A percentile compares a stretch with the other conserved stretches of the same genome.
Evolutionary conservation across 2,113 vertebrate genomes (phyloP).

Genomic region (Todiramphus saurophagus): DNA sequence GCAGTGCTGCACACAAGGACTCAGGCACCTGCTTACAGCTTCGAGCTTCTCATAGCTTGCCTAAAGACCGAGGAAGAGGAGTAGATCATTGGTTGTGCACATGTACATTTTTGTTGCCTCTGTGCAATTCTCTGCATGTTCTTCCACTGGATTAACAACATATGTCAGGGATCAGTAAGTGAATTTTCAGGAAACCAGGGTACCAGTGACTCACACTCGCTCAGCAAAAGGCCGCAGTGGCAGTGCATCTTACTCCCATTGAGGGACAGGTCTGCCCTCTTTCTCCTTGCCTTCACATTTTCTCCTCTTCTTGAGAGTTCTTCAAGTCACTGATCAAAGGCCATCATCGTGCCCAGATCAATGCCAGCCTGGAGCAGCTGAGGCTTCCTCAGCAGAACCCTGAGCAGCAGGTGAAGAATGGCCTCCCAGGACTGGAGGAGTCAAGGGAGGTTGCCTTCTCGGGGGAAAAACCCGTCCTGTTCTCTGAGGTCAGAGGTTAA

Average conservation of each 20-base stretch:
- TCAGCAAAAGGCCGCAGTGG: not conserved
- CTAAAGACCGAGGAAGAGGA: not conserved
- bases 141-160: not conserved
- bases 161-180: not conserved
- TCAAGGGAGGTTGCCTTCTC: not conserved
- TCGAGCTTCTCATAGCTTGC: not conserved
- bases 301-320: not conserved
- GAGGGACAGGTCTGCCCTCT: not conserved
- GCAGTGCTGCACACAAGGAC: not conserved
- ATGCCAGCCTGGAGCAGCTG: not conserved
- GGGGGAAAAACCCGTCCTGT: not conserved
- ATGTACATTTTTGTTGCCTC: not conserved
- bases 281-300: not conserved
- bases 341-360: not conserved
- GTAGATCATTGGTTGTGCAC: not conserved
- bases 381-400: not conserved
- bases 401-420: not conserved
- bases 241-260: too few species aligned
- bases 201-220: fast-evolving
- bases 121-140: not conserved
- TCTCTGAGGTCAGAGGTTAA: not conserved
- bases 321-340: not conserved
- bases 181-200: not conserved
- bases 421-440: not conserved
- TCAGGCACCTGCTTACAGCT: not conserved